Base-by-base conservation (phyloP, 2,113 vertebrate species). In the Eulacestoma nigropectus region DNA sequence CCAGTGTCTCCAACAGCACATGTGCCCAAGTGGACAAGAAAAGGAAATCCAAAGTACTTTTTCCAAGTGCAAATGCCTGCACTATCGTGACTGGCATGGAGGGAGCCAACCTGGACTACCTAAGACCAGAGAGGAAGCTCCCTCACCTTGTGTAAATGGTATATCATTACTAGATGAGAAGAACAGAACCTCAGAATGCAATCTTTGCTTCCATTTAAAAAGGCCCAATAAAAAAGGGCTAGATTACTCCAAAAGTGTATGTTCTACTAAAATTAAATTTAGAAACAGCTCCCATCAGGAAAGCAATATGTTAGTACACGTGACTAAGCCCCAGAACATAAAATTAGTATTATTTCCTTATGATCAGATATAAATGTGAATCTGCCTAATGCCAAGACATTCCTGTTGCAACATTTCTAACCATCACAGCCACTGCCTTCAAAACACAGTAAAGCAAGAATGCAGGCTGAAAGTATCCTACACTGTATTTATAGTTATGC, bases 371-470 rank as follows among this genome's bases (percentile, higher is more conserved):
- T 65, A 92, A 94, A 81, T 39, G 15, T n/a, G 64, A 93, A 84
- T 30, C 68, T 72, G 37, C 65, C 25, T 63, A 78, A 90, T n/a
- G 49, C 83, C 86, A 93, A 90, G 73, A 68, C 64, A 62, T 81
- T 84, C 49, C 52, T 82, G 33, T 90, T 96, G 72, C 56, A 92
- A 93, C 68, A 94, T 75, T 94, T 92, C 85, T 87, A 86, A 79
- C 93, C 89, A 93, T 53, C 44, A 62, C 37, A 90, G 78, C 64
- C 68, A 75, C 46, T 57, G 85, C 44, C 90, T 90, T 69, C 62
- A 90, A 82, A 96, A 89, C 49, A 90, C 49, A 82, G 47, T 62
- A 87, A 84, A 84, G 69, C 68, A 90, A 87, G 91, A 92, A 96
- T 72, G 65, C 70, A 87, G 68, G 69, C 62, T 86, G 69, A 90